A percentile compares a stretch with the other conserved stretches of the same genome.
Evolutionary conservation across 2,797 vertebrate genomes (phyloP).

Genomic region (Caiman crocodilus): DNA sequence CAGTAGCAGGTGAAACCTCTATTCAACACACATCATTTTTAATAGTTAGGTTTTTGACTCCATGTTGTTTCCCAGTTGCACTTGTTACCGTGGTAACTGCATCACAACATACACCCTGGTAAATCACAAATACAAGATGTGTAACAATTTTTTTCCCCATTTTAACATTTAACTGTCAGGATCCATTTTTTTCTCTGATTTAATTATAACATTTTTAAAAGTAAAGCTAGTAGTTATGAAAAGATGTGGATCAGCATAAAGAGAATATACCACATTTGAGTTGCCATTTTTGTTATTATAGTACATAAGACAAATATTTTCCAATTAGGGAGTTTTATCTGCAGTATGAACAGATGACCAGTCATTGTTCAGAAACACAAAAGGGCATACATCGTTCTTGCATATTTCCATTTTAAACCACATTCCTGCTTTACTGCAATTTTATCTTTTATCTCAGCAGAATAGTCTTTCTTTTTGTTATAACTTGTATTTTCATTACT

Average conservation of each 20-base stretch:
- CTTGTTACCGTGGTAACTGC: constrained; percentile 75
- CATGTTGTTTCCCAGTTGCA: constrained; percentile 63
- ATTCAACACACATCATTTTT: constrained; percentile 72
- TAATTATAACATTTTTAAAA: background rate
- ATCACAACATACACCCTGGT: constrained; percentile 63
- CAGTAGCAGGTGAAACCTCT: constrained; percentile 57
- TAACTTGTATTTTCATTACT: background rate
- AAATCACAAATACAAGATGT: constrained; percentile 55
- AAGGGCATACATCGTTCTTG: constrained; percentile 18
- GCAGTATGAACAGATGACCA: constrained; percentile 61
- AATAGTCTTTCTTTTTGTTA: constrained; percentile 41
- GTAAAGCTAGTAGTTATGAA: background rate
- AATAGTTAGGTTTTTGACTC: constrained; percentile 67
- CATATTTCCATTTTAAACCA: constrained; percentile 53
- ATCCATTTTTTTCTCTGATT: background rate
- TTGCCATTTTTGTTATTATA: background rate
- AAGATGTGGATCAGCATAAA: background rate
- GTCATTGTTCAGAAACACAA: constrained; percentile 61
- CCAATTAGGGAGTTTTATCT: constrained; percentile 65
- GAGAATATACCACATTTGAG: background rate
- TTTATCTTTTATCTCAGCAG: constrained; percentile 61
- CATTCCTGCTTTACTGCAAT: constrained; percentile 41
- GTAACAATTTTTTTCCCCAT: background rate
- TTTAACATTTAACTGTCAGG: constrained; percentile 55
- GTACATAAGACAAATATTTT: constrained; percentile 53